Evolutionary conservation across 1,140 invertebrate genomes (phyloP).

Genomic region (Idris sp.): DNA sequence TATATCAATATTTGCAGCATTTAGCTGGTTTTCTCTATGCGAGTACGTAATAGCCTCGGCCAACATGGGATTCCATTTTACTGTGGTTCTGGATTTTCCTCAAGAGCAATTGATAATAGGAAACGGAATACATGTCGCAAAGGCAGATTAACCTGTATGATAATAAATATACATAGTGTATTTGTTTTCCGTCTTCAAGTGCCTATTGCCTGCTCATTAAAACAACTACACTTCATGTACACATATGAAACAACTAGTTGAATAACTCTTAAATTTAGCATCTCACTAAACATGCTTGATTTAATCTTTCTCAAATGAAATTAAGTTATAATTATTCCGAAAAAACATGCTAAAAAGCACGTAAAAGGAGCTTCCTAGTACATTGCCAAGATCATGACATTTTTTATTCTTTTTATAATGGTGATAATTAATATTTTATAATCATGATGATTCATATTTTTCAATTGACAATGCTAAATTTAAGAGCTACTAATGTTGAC

Average conservation of each 20-base stretch:
- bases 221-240: constrained; percentile 16
- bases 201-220: constrained; percentile 69
- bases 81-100: constrained; percentile 91
- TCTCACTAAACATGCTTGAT: background rate
- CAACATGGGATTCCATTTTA: constrained; percentile 94
- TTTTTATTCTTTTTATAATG: too few relatives aligned
- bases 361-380: constrained; percentile 39
- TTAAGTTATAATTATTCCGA: constrained; percentile 11
- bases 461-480: constrained; percentile 23
- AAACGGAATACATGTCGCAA: constrained; percentile 75
- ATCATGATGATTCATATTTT: too few relatives aligned
- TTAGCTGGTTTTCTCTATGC: constrained; percentile 95
- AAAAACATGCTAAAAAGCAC: background rate
- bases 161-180: constrained; percentile 55
- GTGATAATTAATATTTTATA: too few relatives aligned
- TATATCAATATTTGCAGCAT: too few relatives aligned
- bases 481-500: constrained; percentile 7
- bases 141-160: constrained; percentile 72
- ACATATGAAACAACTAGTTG: constrained; percentile 6
- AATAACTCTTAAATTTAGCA: constrained; percentile 36
- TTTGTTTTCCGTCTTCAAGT: constrained; percentile 71
- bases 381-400: constrained; percentile 21
- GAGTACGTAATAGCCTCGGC: constrained; percentile 93
- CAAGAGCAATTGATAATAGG: constrained; percentile 87
- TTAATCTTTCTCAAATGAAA: too few relatives aligned